Conservation (phyloP, 2,797 vertebrate genomes). For the Notoglanidium macrostoma region DNA sequence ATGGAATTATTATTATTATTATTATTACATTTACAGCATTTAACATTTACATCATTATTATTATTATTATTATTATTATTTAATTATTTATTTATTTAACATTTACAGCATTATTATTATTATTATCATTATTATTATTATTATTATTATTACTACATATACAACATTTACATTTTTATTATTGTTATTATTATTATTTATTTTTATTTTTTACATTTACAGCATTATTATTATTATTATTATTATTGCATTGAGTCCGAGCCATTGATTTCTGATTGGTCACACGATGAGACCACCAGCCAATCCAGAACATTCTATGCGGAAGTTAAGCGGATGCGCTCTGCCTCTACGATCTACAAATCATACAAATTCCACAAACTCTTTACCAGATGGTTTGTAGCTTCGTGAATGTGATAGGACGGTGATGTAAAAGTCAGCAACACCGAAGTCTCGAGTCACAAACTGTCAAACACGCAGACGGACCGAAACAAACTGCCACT, state of each 20-base stretch:
- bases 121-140: too few relatives aligned
- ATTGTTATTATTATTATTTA: not conserved
- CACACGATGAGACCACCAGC: not conserved
- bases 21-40: not conserved
- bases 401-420: not conserved
- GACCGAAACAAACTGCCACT: too few relatives aligned
- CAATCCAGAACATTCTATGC: slow-evolving; percentile 14
- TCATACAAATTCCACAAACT: rapidly evolving
- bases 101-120: too few relatives aligned
- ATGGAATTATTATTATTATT: not conserved
- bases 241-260: not conserved
- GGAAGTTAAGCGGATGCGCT: not conserved
- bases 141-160: too few relatives aligned
- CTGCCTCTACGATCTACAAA: not conserved
- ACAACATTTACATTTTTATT: too few relatives aligned
- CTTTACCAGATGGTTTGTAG: not conserved
- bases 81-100: too few relatives aligned
- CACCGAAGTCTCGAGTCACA: not conserved
- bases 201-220: too few relatives aligned
- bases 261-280: not conserved
- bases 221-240: not conserved
- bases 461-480: not conserved
- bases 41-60: too few relatives aligned
- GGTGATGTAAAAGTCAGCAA: not conserved
- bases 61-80: not conserved